These are phyloP conservation scores for Porites evermanni DNA, from an alignment of 92 coral and sea anemone species.

Conservation along the genomic window DNA sequence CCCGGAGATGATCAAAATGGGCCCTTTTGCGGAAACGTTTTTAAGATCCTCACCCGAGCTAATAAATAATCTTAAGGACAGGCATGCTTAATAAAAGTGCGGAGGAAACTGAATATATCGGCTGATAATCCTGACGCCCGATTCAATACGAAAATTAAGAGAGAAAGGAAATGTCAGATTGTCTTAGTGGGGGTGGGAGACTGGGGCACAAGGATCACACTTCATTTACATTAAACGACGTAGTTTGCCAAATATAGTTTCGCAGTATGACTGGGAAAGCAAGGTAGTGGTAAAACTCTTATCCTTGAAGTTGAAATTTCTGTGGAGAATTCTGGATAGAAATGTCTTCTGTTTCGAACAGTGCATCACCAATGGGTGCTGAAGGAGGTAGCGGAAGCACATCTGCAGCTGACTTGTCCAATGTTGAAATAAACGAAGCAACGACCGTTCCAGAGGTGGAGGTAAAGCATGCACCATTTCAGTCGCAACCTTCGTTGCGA, in stretches of 20 bases:
- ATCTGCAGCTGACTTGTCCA: conserved; percentile 43
- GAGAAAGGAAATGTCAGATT: too few species aligned
- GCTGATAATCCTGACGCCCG: too few species aligned
- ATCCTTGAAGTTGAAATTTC: too few species aligned
- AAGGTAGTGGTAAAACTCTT: too few species aligned
- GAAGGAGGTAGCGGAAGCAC: conserved; percentile 23
- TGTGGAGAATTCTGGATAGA: neutral
- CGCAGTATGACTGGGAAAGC: neutral
- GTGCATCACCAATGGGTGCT: neutral
- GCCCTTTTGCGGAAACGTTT: too few species aligned
- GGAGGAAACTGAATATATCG: too few species aligned
- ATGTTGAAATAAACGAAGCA: conserved; percentile 25
- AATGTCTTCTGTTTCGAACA: neutral
- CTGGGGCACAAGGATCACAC: neutral
- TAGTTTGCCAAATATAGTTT: neutral
- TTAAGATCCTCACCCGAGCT: too few species aligned
- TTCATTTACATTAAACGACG: neutral
- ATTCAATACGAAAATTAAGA: too few species aligned
- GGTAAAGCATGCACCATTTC: conserved; percentile 62
- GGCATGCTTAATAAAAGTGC: too few species aligned
- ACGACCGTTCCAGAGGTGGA: conserved; percentile 62
- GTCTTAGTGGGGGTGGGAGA: too few species aligned
- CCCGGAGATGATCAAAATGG: too few species aligned
- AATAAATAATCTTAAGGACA: too few species aligned
- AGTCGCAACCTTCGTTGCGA: conserved; percentile 49